Base-by-base conservation (phyloP, 2,113 vertebrate species). In the Colistium nudipinnis region DNA sequence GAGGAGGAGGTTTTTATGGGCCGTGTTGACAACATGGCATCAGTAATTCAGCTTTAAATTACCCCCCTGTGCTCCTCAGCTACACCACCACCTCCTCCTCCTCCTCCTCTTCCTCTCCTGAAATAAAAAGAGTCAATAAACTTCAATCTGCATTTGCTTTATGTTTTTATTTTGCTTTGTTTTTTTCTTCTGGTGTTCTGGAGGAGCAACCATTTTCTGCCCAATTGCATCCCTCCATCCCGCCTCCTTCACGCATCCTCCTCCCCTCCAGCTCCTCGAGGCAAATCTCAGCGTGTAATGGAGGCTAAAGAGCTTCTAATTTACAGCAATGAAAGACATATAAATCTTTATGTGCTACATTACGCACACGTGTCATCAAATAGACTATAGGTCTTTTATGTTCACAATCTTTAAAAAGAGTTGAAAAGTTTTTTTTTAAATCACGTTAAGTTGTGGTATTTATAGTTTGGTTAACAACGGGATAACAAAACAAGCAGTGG, bases 1-100 rank as follows among this genome's bases (percentile, higher is more conserved):
- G 79, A 71, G 85, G 78, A 74, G 82, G 88, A 60, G 87, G 79
- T 84, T 90, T n/a, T 91, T 89, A 85, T 74, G 22, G 88, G 81
- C 85, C n/a, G 47, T 90, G 88, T 91, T 91, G 87, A 93, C 91
- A 91, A 88, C 89, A 81, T 90, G 76, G 87, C 84, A 91, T 87
- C 83, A 81, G 66, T 88, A 92, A 93, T 90, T 89, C 83, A 86
- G 82, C 79, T 83, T 84, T 81, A 88, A 91, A 90, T 90, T 84
- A 91, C 70, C 78, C 60, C 82, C 78, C 61, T 27, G 67, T 27
- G 13, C 62, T 62, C 67, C 61, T 82, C 71, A 44, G 48, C 28
- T 24, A 53, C 47, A 45, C 72, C 76, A 52, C 69, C 74, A 25
- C 70, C 38, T 38, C 56, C 82, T 82, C 73, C 68, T 63, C 31